phyloP scores from a whole-genome alignment of 2,888 invertebrate genomes.

The Lacanobia oleracea region DNA sequence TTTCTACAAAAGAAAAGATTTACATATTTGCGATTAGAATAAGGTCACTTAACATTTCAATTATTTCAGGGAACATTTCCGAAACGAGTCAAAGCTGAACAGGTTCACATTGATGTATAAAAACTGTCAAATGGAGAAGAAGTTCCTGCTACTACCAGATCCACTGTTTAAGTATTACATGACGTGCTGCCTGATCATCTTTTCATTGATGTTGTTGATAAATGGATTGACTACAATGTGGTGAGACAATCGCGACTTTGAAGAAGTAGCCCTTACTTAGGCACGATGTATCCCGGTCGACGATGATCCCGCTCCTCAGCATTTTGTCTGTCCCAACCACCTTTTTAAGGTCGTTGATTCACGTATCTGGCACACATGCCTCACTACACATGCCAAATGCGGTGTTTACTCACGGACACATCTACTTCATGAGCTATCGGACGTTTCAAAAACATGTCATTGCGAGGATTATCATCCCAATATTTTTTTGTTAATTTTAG shows the following conservation, averaged over 20 bases:
- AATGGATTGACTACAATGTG: conserved; percentile 85
- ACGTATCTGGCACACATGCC: neutral
- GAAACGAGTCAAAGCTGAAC: conserved; percentile 90
- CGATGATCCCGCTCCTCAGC: neutral
- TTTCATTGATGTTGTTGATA: conserved; percentile 77
- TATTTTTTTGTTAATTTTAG: conserved; percentile 68
- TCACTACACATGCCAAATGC: too few relatives aligned
- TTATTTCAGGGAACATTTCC: conserved; percentile 92
- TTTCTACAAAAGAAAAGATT: too few relatives aligned
- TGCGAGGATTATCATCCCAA: neutral
- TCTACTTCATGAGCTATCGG: too few relatives aligned
- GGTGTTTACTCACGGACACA: too few relatives aligned
- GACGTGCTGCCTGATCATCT: conserved; percentile 82
- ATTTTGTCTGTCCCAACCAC: neutral
- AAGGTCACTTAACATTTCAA: conserved; percentile 1
- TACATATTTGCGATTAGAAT: neutral
- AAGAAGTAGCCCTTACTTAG: neutral
- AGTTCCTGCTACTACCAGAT: conserved; percentile 94
- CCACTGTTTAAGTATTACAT: conserved; percentile 95
- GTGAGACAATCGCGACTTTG: conserved; percentile 67
- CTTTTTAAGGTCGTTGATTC: neutral
- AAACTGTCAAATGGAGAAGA: conserved; percentile 92
- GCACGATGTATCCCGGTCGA: too few relatives aligned
- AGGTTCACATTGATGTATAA: conserved; percentile 87
- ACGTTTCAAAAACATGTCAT: too few relatives aligned